Evolutionary conservation across 2,888 invertebrate species (phyloP), one percentile per base, ranked within the genome.

Genomic region (Cataglyphis cursor): DNA sequence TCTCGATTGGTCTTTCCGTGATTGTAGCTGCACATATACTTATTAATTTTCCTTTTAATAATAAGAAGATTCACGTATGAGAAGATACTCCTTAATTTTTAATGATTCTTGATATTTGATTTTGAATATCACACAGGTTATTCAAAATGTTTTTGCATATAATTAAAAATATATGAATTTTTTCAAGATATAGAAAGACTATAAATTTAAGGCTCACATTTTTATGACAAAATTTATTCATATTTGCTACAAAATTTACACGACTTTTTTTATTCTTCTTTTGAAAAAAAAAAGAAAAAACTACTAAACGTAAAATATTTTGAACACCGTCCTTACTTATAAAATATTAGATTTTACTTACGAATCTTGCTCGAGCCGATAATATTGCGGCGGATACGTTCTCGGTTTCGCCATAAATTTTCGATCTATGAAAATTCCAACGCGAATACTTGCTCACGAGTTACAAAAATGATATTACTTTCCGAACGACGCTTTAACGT

Each of bases 381-480:
- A 44, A 70, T 59, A 41, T 57, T 24, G 44, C 62, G 62, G 74
- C 44, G 3, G 3, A 48, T 68, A 44, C 21, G 21, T 59, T 35
- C 35, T 44, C 78, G 59, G 35, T 80, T 44, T 80, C 59, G 72
- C 24, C 35, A 59, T 80, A 70, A 70, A 59, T 80, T 72, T 21
- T 38, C 70, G 68, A 78, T 78, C 21, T 44, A 70, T 59, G 72
- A 31, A 70, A 70, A 80, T 70, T 80, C 61, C 72, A 31, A 31
- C 21, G 31, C 78, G 44, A 78, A 59, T 59, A 59, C 44, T 70
- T 21, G 78, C 31, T 44, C 78, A 31, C 41, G 78, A 80, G 78
- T 80, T 70, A 48, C 31, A 44, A 44, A 80, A 80, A 72, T 70
- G 72, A 80, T 70, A 80, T 80, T 80, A 80, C 78, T 59, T 76